Conservation (phyloP, 2,113 vertebrate genomes). For the Heliornis fulica region DNA sequence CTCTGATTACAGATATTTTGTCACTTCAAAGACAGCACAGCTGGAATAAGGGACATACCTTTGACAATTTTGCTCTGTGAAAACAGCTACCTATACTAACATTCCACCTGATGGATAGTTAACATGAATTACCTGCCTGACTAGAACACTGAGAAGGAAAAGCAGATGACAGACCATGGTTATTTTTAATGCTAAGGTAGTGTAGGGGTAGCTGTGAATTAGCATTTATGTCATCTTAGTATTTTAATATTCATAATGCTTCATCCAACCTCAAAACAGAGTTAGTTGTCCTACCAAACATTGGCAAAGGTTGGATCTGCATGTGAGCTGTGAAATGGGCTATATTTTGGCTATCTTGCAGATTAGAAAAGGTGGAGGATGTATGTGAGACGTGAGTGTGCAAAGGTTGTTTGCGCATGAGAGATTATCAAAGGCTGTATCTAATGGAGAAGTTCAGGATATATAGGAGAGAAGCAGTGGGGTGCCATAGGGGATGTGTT, state of each 20-base stretch:
- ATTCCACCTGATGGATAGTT: background rate
- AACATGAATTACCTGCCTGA: background rate
- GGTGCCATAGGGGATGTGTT: background rate
- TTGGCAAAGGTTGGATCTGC: background rate
- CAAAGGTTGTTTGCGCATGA: background rate
- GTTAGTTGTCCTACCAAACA: background rate
- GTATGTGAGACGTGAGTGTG: background rate
- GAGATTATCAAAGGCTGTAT: background rate
- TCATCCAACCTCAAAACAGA: background rate
- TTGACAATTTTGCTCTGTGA: background rate
- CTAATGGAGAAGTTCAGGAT: background rate
- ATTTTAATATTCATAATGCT: background rate
- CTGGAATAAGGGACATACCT: background rate
- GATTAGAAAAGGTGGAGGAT: background rate
- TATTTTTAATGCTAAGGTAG: background rate
- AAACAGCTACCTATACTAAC: background rate
- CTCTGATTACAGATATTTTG: background rate
- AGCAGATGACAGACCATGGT: background rate
- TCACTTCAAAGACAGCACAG: background rate
- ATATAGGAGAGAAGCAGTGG: background rate
- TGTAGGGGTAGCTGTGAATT: background rate
- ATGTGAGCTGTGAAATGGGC: background rate
- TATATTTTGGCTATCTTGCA: background rate
- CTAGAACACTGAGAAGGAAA: background rate
- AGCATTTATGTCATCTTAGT: background rate